Base-by-base conservation (phyloP, 2,888 invertebrate species). In the Cotesia congregata region DNA sequence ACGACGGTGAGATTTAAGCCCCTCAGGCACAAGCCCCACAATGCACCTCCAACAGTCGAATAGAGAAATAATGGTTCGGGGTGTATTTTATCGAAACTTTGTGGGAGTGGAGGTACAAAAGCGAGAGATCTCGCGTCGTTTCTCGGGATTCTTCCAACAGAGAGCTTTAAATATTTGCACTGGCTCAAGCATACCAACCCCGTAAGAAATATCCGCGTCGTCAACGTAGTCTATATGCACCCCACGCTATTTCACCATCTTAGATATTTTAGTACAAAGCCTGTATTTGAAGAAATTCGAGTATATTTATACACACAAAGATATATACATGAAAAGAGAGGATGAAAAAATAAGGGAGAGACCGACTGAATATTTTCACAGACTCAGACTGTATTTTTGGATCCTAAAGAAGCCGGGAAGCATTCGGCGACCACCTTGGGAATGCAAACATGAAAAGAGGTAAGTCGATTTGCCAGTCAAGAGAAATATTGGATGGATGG, bases 151-250 rank as follows among this genome's bases (percentile, higher is more conserved):
- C 50, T 38, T 67, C 38, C 39, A 60, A 59, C 15, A 60, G 61
- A 74, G 68, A 74, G 68, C 67, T 74, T 68, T 62, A 74, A 74
- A 74, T 74, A 74, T 74, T 74, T 74, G 74, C 74, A 60, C 74
- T 74, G 68, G 68, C 40, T 68, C 68, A 59, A 12, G 15, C 64
- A 60, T 41, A 62, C 68, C 39, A 68, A 17, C 41, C 68, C 6
- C 1, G 40, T 17, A 68, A 68, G 40, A 67, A 73, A 73, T 67
- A 73, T 73, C 73, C 17, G 39, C 68, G 68, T 74, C 67, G 65
- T 50, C 40, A 30, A 74, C 59, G 39, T 30, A 38, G 74, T 74
- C 30, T 67, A 59, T 67, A 59, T 65, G 59, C 41, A 39, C 6
- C n/a, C 41, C 59, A 6, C 20, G n/a, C 50, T 30, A 20, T 50